Percentiles rank a stretch among this genome's conserved stretches.
Conservation (phyloP, 1,140 invertebrate species). For the Hycleus cichorii region DNA sequence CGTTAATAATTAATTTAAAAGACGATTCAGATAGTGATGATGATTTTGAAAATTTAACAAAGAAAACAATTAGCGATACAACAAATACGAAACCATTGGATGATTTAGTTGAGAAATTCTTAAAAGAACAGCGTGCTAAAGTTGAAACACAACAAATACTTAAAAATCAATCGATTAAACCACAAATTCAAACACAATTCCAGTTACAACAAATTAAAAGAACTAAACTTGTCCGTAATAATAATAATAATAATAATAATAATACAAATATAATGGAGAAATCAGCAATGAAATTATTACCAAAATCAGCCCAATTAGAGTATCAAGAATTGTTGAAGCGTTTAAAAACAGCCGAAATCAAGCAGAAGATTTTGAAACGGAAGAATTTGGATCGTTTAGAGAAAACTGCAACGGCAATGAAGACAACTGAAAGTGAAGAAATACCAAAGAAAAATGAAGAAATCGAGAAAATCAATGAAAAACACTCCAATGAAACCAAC, state of each 20-base stretch:
- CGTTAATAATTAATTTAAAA: conserved; percentile 36
- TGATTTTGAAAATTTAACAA: conserved; percentile 7
- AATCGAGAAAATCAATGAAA: background rate
- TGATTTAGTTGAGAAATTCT: conserved; percentile 29
- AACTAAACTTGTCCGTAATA: background rate
- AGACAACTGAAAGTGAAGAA: background rate
- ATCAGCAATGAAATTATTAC: conserved; percentile 35
- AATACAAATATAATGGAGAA: conserved; percentile 22
- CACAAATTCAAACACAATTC: background rate
- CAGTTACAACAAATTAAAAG: background rate
- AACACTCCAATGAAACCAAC: background rate
- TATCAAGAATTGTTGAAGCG: conserved; percentile 33
- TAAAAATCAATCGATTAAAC: background rate
- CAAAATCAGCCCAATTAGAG: conserved; percentile 36
- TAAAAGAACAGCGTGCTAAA: conserved; percentile 37
- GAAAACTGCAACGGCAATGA: no score
- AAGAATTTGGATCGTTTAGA: background rate
- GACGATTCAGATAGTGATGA: conserved; percentile 33
- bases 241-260: background rate
- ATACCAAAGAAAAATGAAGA: background rate
- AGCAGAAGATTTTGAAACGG: background rate
- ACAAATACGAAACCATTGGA: background rate
- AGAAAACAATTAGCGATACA: conserved; percentile 3
- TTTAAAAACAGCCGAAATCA: conserved; percentile 26
- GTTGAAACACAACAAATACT: conserved; percentile 27